Base-by-base conservation (phyloP, 1,140 invertebrate genomes). In the Heliconius congener region DNA sequence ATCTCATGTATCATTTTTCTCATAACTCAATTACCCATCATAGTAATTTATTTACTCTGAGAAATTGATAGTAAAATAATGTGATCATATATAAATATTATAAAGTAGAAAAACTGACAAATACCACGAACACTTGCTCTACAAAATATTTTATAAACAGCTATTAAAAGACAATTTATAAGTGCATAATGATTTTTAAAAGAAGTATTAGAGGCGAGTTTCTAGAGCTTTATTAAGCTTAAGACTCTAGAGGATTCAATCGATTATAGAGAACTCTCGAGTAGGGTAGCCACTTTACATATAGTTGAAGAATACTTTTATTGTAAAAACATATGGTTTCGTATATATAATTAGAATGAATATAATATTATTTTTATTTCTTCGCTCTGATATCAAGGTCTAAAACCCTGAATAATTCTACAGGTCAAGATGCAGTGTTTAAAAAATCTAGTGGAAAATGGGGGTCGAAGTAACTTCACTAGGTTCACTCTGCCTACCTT, bases 201-300 rank as follows among this genome's bases (percentile, higher is more conserved):
- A 73, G 71, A 37, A 42, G 71, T 71, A 73, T 80, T 76, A 80
- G 37, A 76, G 74, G 74, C 55, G 73, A 73, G 52, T 73, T 76
- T 66, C 71, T 80, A 52, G 71, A 80, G 79, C 74, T 77, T 80
- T 80, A 80, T 73, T 80, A 80, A 71, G 71, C 52, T 80, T 76
- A 76, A 80, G 57, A 55, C 74, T 34, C 66, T 73, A 52, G 73
- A 57, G 74, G 16, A 60, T 76, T 39, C 74, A 66, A 70, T 13
- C 78, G 74, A 60, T 78, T 79, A 79, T 66, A 73, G 55, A 80
- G 70, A 50, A 52, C 70, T 66, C 74, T 60, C 9, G 27, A 80
- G 30, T 77, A 57, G 55, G 79, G 74, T 46, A 23, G 70, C 71
- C 79, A 57, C 50, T n/a, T 66, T 66, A 66, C 13, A 30, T 30